A percentile compares a stretch with the other conserved stretches of the same genome.
Evolutionary conservation across 2,888 invertebrate species (phyloP).

Genomic region (Phaedon cochleariae): DNA sequence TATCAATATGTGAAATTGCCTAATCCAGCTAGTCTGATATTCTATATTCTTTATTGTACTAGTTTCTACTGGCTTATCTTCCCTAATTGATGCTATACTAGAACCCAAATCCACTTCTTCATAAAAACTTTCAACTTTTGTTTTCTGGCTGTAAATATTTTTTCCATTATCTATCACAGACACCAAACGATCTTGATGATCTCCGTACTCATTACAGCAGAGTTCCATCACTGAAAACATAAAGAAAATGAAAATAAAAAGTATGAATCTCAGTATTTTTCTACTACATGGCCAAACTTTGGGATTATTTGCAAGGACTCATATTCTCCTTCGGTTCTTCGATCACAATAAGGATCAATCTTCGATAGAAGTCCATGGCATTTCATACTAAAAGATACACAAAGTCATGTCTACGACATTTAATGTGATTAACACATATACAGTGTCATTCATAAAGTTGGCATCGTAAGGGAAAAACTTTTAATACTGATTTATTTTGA

Average conservation of each 20-base stretch:
- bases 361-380: too few species aligned
- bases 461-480: too few species aligned
- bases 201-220: slow-evolving; percentile 82
- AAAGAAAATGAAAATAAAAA: too few species aligned
- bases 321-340: too few species aligned
- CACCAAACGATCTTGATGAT: slow-evolving; percentile 74
- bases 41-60: slow-evolving; percentile 29
- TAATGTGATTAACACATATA: too few species aligned
- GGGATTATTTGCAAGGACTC: too few species aligned
- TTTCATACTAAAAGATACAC: too few species aligned
- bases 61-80: slow-evolving; percentile 17
- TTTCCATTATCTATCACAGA: slow-evolving; percentile 73
- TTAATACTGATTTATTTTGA: too few species aligned
- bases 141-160: slow-evolving; percentile 42
- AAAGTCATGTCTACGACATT: too few species aligned
- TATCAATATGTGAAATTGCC: slow-evolving; percentile 74
- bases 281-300: too few species aligned
- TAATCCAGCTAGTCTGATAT: slow-evolving; percentile 59
- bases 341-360: too few species aligned
- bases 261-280: neutral
- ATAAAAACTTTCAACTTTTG: slow-evolving; percentile 3
- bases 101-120: slow-evolving; percentile 22
- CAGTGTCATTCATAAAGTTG: too few species aligned
- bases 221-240: slow-evolving; percentile 77
- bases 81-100: slow-evolving; percentile 30